Conservation (phyloP, 2,113 vertebrate species). For the Melanerpes formicivorus region DNA sequence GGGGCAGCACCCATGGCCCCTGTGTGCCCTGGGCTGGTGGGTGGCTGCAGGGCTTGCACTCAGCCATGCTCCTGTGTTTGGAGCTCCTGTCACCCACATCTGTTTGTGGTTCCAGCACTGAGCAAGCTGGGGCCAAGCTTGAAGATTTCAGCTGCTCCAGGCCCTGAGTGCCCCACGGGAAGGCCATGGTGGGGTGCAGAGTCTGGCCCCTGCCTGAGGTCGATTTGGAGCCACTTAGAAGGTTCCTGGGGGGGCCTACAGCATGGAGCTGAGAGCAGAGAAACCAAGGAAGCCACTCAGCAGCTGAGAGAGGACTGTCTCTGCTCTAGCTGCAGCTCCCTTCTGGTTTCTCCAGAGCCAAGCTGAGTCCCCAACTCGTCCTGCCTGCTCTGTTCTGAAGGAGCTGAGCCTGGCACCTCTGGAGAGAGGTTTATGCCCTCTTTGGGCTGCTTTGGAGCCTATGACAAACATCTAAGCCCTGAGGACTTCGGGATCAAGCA, state of each 20-base stretch:
- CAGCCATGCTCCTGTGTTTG: neutral
- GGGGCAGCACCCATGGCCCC: neutral
- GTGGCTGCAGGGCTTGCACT: neutral
- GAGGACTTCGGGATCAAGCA: slow-evolving; percentile 16
- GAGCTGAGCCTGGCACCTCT: neutral
- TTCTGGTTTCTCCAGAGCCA: neutral
- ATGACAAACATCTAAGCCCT: neutral
- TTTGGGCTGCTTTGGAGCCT: neutral
- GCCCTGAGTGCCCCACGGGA: neutral
- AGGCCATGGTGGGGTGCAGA: neutral
- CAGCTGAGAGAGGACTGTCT: neutral
- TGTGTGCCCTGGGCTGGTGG: rapidly evolving
- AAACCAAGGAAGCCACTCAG: neutral
- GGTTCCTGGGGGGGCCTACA: neutral
- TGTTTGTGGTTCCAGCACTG: neutral
- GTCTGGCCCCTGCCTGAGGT: no score
- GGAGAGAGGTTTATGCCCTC: neutral
- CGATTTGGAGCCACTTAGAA: neutral
- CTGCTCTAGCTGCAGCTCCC: neutral
- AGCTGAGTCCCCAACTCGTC: neutral
- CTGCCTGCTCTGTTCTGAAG: neutral
- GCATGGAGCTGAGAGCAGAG: neutral
- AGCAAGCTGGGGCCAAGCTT: neutral
- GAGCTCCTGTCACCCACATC: neutral
- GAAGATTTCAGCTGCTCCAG: neutral